Conservation (phyloP, 2,797 vertebrate genomes). For the Leptatherina wallacei region DNA sequence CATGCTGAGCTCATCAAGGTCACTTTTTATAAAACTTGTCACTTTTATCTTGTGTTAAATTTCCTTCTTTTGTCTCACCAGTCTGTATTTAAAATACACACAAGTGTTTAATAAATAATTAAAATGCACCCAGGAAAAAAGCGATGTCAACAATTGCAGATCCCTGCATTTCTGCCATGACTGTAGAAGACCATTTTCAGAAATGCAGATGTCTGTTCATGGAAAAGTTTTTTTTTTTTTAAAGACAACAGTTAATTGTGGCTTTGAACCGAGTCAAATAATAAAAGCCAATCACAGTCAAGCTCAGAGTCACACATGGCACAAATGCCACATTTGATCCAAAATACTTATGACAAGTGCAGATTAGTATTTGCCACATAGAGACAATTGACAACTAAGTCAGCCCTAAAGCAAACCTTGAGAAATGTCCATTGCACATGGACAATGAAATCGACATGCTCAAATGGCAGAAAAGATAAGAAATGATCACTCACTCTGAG, state of each 20-base stretch:
- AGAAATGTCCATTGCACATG: background rate
- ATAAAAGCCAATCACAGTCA: constrained; percentile 33
- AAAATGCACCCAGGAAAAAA: constrained; percentile 48
- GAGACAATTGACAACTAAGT: background rate
- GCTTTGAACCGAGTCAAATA: constrained; percentile 9
- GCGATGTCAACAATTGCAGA: constrained; percentile 33
- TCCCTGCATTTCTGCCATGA: constrained; percentile 43
- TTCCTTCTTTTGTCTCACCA: constrained; percentile 26
- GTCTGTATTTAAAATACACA: constrained; percentile 31
- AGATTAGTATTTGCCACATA: background rate
- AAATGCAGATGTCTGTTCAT: constrained; percentile 5
- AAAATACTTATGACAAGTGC: background rate
- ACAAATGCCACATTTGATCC: background rate
- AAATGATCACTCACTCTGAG: constrained; percentile 84
- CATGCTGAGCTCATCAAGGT: background rate
- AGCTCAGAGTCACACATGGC: background rate
- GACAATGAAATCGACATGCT: background rate
- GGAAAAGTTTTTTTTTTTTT: background rate
- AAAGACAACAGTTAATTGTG: constrained; percentile 1
- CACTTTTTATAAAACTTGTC: constrained; percentile 11
- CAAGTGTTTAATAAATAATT: constrained; percentile 54
- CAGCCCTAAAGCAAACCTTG: background rate
- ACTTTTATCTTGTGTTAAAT: background rate
- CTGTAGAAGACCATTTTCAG: constrained; percentile 18
- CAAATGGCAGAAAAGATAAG: constrained; percentile 14